Evolutionary conservation across 1,140 invertebrate species (phyloP).

Genomic region (Camponotus pennsylvanicus): DNA sequence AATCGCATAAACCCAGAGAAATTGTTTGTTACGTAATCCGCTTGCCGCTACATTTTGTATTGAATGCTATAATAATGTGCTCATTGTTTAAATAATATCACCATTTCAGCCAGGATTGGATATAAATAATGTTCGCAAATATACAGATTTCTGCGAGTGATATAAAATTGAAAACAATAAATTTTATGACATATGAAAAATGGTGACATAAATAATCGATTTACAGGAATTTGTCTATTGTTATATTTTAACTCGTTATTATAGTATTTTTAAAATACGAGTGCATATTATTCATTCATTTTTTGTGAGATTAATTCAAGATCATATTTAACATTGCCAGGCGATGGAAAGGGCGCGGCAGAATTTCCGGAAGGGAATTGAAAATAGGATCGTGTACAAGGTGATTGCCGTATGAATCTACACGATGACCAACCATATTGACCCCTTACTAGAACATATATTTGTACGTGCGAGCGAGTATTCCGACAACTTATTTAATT

Average conservation of each 20-base stretch:
- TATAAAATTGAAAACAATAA: not conserved
- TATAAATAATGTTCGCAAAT: not conserved
- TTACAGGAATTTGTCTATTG: not conserved
- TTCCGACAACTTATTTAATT: conserved; percentile 68
- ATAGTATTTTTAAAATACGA: not conserved
- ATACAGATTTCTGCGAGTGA: not conserved
- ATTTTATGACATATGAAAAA: not conserved
- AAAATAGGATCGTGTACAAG: conserved; percentile 47
- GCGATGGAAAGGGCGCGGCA: not conserved
- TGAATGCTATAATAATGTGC: conserved; percentile 16
- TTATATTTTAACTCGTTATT: not conserved
- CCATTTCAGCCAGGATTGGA: conserved; percentile 4
- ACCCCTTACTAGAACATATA: conserved; percentile 63
- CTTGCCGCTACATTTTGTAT: not conserved
- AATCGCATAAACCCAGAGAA: conserved; percentile 7
- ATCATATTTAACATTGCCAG: not conserved
- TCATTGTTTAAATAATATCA: conserved; percentile 34
- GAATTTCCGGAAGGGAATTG: conserved; percentile 9
- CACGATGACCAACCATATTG: conserved; percentile 62
- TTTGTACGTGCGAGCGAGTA: conserved; percentile 54
- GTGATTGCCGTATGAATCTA: conserved; percentile 37
- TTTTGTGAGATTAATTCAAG: not conserved
- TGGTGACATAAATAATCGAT: not conserved
- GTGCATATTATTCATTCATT: not conserved
- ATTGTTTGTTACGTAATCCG: conserved; percentile 41